Conservation (phyloP, 2,113 vertebrate genomes). For the Rhineura floridana region DNA sequence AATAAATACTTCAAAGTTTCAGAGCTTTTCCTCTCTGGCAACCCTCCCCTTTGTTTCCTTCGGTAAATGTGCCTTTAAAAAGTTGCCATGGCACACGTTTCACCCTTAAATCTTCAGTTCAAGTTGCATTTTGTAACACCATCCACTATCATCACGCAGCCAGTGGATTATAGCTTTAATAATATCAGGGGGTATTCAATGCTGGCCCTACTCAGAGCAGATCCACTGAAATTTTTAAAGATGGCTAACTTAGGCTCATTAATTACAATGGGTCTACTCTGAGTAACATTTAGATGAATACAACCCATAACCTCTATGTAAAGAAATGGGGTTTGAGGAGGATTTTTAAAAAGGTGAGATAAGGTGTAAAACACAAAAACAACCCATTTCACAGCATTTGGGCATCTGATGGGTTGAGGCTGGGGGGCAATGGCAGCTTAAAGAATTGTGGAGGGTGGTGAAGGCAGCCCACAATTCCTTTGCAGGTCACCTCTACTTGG, state of each 20-base stretch:
- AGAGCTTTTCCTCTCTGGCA: background rate
- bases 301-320: too few relatives aligned
- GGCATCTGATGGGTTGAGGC: background rate
- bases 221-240: too few relatives aligned
- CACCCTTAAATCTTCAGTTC: background rate
- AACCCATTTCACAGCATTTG: background rate
- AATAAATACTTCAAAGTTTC: background rate
- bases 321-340: background rate
- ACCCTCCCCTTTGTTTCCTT: background rate
- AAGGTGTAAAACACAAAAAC: background rate
- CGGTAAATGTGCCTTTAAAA: background rate
- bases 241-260: too few relatives aligned
- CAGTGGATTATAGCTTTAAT: constrained; percentile 37
- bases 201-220: too few relatives aligned
- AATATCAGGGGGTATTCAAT: too few relatives aligned
- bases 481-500: background rate
- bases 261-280: too few relatives aligned
- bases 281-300: too few relatives aligned
- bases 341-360: too few relatives aligned
- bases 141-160: background rate
- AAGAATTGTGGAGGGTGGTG: background rate
- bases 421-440: background rate
- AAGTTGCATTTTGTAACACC: background rate
- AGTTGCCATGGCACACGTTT: background rate
- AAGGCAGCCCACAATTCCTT: background rate